Percentiles rank a stretch among this genome's conserved stretches.
These are phyloP conservation scores for Parelbella ahira DNA, from an alignment of 2,888 invertebrate genomes.

Conservation along the genomic window DNA sequence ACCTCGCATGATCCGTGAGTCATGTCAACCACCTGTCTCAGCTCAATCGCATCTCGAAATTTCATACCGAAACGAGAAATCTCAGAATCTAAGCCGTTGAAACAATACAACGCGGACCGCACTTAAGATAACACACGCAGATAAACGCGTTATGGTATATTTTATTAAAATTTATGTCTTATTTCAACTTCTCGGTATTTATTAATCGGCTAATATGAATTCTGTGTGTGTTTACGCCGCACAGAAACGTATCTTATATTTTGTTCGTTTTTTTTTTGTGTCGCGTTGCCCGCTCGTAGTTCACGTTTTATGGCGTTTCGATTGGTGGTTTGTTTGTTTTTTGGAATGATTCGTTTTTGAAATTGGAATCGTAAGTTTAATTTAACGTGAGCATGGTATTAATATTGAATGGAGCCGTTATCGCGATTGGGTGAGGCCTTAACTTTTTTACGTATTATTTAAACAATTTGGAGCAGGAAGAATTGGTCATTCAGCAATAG, in stretches of 20 bases:
- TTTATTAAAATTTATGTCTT: constrained; percentile 79
- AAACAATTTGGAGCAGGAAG: too few species aligned
- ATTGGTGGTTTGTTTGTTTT: constrained; percentile 17
- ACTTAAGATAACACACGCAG: constrained; percentile 59
- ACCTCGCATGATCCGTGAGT: constrained; percentile 10
- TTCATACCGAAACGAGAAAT: constrained; percentile 49
- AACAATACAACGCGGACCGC: constrained; percentile 52
- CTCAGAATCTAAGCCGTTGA: constrained; percentile 46
- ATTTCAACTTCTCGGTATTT: constrained; percentile 73
- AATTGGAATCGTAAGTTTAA: not conserved
- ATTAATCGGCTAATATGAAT: constrained; percentile 78
- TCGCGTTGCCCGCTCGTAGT: constrained; percentile 11
- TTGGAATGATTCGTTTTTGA: constrained; percentile 8
- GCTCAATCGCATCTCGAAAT: constrained; percentile 42
- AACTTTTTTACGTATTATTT: too few species aligned
- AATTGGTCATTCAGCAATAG: too few species aligned
- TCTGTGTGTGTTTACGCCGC: constrained; percentile 58
- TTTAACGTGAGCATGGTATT: not conserved
- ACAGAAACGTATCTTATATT: constrained; percentile 52
- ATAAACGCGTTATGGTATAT: constrained; percentile 65
- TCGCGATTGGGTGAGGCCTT: too few species aligned
- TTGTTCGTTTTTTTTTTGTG: constrained; percentile 30
- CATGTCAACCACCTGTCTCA: constrained; percentile 38
- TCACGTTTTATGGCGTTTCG: constrained; percentile 17
- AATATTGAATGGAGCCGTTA: too few species aligned